Conservation (phyloP, 2,797 vertebrate genomes). For the Limnodromus scolopaceus region DNA sequence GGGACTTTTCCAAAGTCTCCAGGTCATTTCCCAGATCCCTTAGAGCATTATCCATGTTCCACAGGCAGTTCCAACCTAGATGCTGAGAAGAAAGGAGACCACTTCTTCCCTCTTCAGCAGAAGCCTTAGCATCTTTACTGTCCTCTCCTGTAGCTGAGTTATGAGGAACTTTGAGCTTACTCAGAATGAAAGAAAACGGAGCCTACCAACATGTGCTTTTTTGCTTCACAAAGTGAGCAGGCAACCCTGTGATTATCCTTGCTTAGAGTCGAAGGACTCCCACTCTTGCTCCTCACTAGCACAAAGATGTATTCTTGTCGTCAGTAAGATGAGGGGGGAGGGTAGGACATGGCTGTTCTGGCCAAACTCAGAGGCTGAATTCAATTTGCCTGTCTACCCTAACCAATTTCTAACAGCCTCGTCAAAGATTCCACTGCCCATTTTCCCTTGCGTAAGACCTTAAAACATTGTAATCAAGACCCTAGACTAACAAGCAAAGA, state of each 20-base stretch:
- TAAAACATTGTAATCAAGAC: neutral
- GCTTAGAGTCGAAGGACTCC: neutral
- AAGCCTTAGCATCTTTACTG: neutral
- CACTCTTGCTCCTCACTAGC: neutral
- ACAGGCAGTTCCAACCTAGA: neutral
- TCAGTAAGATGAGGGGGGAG: rapidly evolving
- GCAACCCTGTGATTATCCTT: neutral
- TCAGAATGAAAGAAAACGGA: neutral
- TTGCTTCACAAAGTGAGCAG: neutral
- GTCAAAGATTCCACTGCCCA: neutral
- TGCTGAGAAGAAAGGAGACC: neutral
- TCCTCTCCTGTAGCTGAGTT: neutral
- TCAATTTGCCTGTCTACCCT: neutral
- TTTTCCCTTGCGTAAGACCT: neutral
- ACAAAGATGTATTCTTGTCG: neutral
- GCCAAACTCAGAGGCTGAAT: neutral
- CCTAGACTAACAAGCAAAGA: neutral
- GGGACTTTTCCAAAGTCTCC: neutral
- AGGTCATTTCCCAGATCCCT: neutral
- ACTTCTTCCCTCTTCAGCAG: neutral
- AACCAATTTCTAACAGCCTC: neutral
- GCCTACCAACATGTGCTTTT: neutral
- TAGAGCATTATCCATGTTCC: neutral
- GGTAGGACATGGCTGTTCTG: rapidly evolving
- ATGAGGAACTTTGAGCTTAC: neutral